phyloP scores from a whole-genome alignment of 2,113 vertebrate species.

The Burhinus bistriatus region DNA sequence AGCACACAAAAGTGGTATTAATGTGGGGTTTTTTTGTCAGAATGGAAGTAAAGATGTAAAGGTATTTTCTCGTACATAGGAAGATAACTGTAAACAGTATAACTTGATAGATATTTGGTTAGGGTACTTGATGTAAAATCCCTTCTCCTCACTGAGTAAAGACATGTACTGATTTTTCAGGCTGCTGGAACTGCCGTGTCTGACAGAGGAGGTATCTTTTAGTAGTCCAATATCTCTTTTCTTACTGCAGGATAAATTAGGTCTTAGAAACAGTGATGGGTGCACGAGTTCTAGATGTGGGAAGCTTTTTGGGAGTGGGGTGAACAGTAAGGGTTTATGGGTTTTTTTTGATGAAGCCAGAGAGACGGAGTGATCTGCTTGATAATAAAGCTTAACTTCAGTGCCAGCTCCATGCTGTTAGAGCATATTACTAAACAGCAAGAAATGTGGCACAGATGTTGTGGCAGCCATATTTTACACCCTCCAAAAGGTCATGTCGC shows the following conservation, averaged over 20 bases:
- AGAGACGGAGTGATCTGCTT: slow-evolving; percentile 79
- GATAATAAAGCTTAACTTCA: slow-evolving; percentile 82
- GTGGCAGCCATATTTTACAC: slow-evolving; percentile 84
- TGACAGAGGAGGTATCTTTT: neutral
- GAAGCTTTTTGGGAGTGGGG: slow-evolving; percentile 21
- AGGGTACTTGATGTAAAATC: neutral
- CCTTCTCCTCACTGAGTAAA: neutral
- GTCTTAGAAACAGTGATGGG: slow-evolving; percentile 29
- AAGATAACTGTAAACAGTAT: neutral
- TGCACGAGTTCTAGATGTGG: slow-evolving; percentile 30
- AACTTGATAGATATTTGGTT: neutral
- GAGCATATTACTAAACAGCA: slow-evolving; percentile 85
- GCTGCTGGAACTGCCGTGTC: neutral
- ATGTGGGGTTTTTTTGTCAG: neutral
- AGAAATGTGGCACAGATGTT: slow-evolving; percentile 86
- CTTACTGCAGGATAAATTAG: slow-evolving; percentile 44
- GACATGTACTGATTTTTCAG: neutral
- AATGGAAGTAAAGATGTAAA: neutral
- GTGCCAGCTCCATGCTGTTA: slow-evolving; percentile 82
- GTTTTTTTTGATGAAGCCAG: slow-evolving; percentile 54
- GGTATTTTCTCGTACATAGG: neutral
- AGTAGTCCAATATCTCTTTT: neutral
- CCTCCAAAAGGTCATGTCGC: slow-evolving; percentile 84
- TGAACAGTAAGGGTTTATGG: neutral
- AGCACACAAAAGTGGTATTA: neutral